Evolutionary conservation across 2,888 invertebrate species (phyloP).

Genomic region (Meloe dianella): DNA sequence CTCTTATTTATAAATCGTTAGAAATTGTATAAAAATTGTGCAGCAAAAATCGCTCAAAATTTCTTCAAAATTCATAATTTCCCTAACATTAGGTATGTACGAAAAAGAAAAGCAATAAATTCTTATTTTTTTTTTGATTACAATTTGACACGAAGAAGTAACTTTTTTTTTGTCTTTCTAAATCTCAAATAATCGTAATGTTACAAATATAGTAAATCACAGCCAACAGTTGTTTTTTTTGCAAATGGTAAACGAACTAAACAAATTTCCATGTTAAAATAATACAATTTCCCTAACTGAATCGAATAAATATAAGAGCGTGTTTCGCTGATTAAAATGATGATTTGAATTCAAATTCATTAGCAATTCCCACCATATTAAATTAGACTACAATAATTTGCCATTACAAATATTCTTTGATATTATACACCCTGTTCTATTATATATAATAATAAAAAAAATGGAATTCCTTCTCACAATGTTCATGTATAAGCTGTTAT

Average conservation of each 20-base stretch:
- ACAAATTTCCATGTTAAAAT: background rate
- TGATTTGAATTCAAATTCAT: background rate
- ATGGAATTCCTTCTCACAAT: background rate
- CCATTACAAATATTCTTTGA: constrained; percentile 4
- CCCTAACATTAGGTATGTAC: background rate
- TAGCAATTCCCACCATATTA: too few species aligned
- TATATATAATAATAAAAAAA: background rate
- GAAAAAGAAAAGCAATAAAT: background rate
- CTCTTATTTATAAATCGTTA: background rate
- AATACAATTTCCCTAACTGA: background rate
- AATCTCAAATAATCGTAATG: background rate
- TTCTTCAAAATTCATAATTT: background rate
- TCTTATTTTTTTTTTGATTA: background rate
- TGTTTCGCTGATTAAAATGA: background rate
- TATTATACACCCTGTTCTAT: background rate
- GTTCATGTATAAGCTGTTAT: constrained; percentile 41
- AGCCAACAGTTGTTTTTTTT: background rate
- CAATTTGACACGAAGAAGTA: background rate
- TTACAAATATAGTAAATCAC: background rate
- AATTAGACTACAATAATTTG: background rate
- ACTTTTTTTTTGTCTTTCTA: background rate
- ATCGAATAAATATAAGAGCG: constrained; percentile 11
- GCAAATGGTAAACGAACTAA: background rate
- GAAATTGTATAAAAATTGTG: constrained; percentile 2
- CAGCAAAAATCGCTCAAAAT: constrained; percentile 10